Evolutionary conservation across 2,113 vertebrate genomes (phyloP), one percentile per base, ranked within the genome.

Genomic region (Salvelinus alpinus): DNA sequence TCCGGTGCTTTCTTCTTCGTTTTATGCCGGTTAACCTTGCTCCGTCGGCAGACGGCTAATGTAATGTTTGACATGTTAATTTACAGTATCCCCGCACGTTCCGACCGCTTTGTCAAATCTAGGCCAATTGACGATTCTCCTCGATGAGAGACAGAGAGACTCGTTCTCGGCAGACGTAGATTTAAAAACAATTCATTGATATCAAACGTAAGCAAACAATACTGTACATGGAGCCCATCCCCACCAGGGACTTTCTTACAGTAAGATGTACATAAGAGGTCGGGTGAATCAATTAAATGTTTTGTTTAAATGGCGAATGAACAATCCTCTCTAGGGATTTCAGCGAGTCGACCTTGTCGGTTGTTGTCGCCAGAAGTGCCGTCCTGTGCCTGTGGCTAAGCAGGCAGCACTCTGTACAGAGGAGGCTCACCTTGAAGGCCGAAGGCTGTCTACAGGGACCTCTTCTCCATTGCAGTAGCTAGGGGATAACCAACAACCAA

Each of bases 71-170:
- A 44, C 38, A 44, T 44, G 9, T 9, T 11, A 11, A 11, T 11
- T 11, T 44, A 44, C 9, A 44, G 38, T 80, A 87, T 76, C 82
- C 89, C 78, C 78, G 6, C 59, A 22, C 8, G 57, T 75, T 65
- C 48, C 78, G 69, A 79, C 70, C 83, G 82, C 82, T 90, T 90
- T 86, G 84, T 89, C 82, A 89, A 90, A 90, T 84, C 87, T 88
- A 87, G 88, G 91, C 85, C 91, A 86, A 88, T 87, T 88, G 80
- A 89, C 89, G 83, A 90, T 89, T 88, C 83, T 81, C 82, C n/a
- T 62, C n/a, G 59, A 62, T 9, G 59, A 62, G 59, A 62, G n/a
- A 22, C n/a, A 16, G 59, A 62, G 59, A 62, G 8, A 62, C n/a
- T 62, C n/a, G 20, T 62, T 22, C 13, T 62, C 59, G 0, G n/a